A percentile compares a stretch with the other conserved stretches of the same genome.
Conservation (phyloP, 2,113 vertebrate species). For the Platichthys flesus region DNA sequence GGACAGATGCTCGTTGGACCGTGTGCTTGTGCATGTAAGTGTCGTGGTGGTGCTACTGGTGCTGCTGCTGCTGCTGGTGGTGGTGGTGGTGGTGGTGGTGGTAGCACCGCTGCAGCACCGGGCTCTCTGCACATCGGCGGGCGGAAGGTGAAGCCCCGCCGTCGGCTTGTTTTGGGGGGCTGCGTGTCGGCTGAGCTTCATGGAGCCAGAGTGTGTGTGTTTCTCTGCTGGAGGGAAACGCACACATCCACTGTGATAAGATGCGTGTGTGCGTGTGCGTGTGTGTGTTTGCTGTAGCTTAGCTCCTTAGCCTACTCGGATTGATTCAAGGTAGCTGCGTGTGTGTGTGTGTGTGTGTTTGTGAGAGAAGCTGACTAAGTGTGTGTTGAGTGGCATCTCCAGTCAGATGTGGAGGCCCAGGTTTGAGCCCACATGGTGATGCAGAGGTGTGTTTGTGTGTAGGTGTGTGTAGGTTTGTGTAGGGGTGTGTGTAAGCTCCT, state of each 20-base stretch:
- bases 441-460: conserved; percentile 32
- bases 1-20: conserved; percentile 44
- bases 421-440: conserved; percentile 56
- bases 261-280: background rate
- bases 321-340: conserved; percentile 27
- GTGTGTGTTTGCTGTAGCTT: conserved; percentile 19
- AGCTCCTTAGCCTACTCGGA: conserved; percentile 44
- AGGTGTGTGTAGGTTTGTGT: no score
- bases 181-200: conserved; percentile 46
- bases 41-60: conserved; percentile 19
- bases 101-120: background rate
- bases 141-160: conserved; percentile 40
- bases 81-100: background rate
- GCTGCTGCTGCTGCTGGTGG: background rate
- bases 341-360: background rate
- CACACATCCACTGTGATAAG: conserved; percentile 13
- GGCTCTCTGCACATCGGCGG: conserved; percentile 24
- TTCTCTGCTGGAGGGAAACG: no score
- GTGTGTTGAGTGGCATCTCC: conserved; percentile 48
- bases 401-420: conserved; percentile 74
- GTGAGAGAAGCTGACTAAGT: conserved; percentile 1
- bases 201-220: conserved; percentile 4
- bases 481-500: no score
- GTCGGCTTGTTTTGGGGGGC: conserved; percentile 47
- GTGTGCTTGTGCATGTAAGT: conserved; percentile 42